Base-by-base conservation (phyloP, 1,140 invertebrate species). In the Wasmannia auropunctata region DNA sequence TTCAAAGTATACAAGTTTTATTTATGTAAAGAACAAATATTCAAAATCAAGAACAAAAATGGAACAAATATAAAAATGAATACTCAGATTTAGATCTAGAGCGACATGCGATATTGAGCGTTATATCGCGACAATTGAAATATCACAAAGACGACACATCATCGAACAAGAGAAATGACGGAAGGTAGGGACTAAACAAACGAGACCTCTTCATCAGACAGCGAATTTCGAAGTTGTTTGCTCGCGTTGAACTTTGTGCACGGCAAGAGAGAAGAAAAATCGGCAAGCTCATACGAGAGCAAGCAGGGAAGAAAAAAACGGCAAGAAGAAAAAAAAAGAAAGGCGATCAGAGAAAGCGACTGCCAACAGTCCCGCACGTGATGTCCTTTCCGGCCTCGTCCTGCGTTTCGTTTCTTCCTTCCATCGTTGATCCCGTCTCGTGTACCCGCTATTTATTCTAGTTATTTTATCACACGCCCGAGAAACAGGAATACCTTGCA, bases 391-490 rank as follows among this genome's bases (percentile, higher is more conserved):
- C 90, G 85, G 88, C 88, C 88, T 90, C 89, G 85, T 91, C 86
- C 85, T 79, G 34, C 72, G 31, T 88, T n/a, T 54, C 80, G 79
- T 49, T 63, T 77, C 85, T 80, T 88, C 72, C 87, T 88, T 91
- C 88, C 91, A 87, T 89, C 88, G 84, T 89, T 89, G 40, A 46
- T 74, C 79, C 80, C 70, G 37, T 75, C 83, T 90, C 74, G 60
- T 28, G 46, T 51, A 43, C 74, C 70, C 89, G 56, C 77, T 95
- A 93, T 95, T 95, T 95, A 93, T 95, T 94, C 91, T 93, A 93
- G 89, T 94, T 94, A 95, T 95, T 95, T 95, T 93, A 95, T 94
- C 93, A 93, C 94, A 92, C 92, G 93, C 85, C 86, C 86, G 91
- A 92, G 89, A 92, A 92, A 93, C 91, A 86, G 88, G 91, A 91